phyloP scores from a whole-genome alignment of 1,140 invertebrate species.

The Philotrypesis tridentata region DNA sequence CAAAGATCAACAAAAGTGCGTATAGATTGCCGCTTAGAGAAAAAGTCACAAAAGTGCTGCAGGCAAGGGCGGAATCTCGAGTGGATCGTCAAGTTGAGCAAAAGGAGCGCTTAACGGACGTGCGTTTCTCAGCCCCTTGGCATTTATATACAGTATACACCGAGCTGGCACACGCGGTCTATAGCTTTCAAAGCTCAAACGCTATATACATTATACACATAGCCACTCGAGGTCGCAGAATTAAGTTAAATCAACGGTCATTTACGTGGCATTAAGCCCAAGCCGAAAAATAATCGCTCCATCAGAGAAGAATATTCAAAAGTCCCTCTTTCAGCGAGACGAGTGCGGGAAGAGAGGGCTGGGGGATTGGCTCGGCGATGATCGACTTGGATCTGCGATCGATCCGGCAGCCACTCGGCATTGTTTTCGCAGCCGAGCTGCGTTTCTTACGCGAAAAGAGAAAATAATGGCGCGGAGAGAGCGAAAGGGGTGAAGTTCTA shows the following conservation, averaged over 20 bases:
- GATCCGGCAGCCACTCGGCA: neutral
- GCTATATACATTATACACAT: too few relatives aligned
- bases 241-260: conserved; percentile 30
- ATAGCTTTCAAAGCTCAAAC: neutral
- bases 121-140: neutral
- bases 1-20: too few relatives aligned
- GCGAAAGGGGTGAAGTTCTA: neutral
- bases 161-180: too few relatives aligned
- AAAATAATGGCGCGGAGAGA: conserved; percentile 3
- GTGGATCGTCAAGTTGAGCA: neutral
- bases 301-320: neutral
- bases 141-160: neutral
- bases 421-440: conserved; percentile 1
- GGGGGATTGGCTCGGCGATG: neutral
- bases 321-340: neutral
- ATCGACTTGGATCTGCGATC: conserved; percentile 22
- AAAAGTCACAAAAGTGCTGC: neutral
- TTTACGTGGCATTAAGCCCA: neutral
- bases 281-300: neutral
- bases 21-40: too few relatives aligned
- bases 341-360: neutral
- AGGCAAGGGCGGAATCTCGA: neutral
- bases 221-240: neutral
- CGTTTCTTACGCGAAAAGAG: conserved; percentile 22
- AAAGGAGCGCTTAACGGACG: conserved; percentile 20